Base-by-base conservation (phyloP, 2,888 invertebrate species). In the Drosophila formosana region DNA sequence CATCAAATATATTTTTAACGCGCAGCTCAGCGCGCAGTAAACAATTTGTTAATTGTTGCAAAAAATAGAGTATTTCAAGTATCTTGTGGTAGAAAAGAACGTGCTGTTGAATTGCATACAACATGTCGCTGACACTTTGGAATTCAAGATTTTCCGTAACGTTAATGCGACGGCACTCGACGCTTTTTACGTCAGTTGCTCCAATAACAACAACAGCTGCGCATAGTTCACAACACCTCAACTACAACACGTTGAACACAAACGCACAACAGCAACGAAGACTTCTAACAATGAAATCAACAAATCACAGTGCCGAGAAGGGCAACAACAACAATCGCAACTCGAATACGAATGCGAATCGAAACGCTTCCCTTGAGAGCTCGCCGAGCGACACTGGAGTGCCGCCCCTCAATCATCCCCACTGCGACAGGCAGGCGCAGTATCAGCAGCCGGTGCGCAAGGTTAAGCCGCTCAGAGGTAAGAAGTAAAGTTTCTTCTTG, bases 41-140 rank as follows among this genome's bases (percentile, higher is more conserved):
- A 74, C 49, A 64, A 53, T 32, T 53, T 72, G 45, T 23, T 49
- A 51, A 13, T 61, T 46, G 28, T 32, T 52, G 46, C 52, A 49
- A 25, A 46, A 23, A 32, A 13, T 9, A 18, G 32, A 13, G n/a
- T 30, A 39, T 11, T 47, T 18, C 18, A 51, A 50, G 23, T 41
- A 39, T 11, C 9, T 57, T 50, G 34, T 61, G 28, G 25, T 7
- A 56, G 56, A 32, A 46, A 30, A n/a, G 18, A 60, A 61, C 77
- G 77, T 77, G 68, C 56, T 49, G 30, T 13, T 47, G 34, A 28
- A 66, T 43, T 9, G 52, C n/a, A 52, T 49, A 58, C 45, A 66
- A 52, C 6, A 85, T 78, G 85, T 90, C 90, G 86, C 84, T 91
- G 60, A 89, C 86, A 52, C 67, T 91, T 71, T 89, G 91, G 91